Percentiles rank a stretch among this genome's conserved stretches.
Evolutionary conservation across 1,140 invertebrate genomes (phyloP).

Genomic region (Ceratina japonica): DNA sequence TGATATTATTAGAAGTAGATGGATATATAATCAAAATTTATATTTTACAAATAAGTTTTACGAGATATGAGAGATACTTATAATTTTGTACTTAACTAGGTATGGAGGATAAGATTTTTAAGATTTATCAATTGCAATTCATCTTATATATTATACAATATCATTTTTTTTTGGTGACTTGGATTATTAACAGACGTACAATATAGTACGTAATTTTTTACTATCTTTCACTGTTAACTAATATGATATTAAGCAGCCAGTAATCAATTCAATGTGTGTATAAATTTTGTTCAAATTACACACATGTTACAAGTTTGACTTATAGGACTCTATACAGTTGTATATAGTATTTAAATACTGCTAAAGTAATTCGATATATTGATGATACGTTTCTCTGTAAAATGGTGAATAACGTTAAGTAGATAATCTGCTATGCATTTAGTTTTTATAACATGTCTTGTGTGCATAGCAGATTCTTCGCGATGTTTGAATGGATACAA

Average conservation of each 20-base stretch:
- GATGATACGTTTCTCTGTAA: conserved; percentile 23
- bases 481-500: background rate
- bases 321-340: conserved; percentile 14
- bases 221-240: conserved; percentile 13
- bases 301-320: conserved; percentile 12
- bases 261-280: conserved; percentile 26
- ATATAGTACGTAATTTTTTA: conserved; percentile 5
- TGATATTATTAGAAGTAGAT: conserved; percentile 2
- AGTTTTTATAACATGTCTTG: background rate
- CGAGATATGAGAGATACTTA: conserved; percentile 9
- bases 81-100: conserved; percentile 37
- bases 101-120: conserved; percentile 7
- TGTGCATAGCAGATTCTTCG: background rate
- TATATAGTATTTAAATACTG: conserved; percentile 27
- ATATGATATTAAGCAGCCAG: conserved; percentile 7
- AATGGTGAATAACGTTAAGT: conserved; percentile 36
- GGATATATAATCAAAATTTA: conserved; percentile 40
- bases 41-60: conserved; percentile 15
- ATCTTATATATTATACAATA: conserved; percentile 1
- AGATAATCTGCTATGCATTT: background rate
- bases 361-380: background rate
- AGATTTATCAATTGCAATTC: conserved; percentile 28
- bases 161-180: conserved; percentile 15
- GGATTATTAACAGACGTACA: conserved; percentile 8
- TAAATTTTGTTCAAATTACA: conserved; percentile 35